phyloP scores from a whole-genome alignment of 2,797 vertebrate genomes.

The Jordanella pulchra region DNA sequence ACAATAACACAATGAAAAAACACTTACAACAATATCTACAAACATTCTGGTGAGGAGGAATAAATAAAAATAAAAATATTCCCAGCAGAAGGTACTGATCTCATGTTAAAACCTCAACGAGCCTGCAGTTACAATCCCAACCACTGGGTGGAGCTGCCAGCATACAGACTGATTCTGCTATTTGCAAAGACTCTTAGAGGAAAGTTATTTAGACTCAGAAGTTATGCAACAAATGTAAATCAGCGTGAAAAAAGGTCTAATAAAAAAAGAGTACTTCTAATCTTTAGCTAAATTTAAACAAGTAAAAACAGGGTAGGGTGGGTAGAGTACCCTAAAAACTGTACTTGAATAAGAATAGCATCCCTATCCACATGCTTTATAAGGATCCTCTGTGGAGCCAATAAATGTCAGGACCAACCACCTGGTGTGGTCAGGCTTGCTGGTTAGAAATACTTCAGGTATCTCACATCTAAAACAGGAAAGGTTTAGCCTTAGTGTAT shows the following conservation, averaged over 20 bases:
- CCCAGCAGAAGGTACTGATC: neutral
- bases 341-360: too few relatives aligned
- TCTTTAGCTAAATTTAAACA: too few relatives aligned
- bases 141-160: conserved; percentile 67
- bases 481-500: neutral
- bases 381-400: too few relatives aligned
- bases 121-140: neutral
- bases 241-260: neutral
- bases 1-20: conserved; percentile 21
- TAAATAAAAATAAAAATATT: too few relatives aligned
- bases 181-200: neutral
- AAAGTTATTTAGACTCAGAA: neutral
- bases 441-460: too few relatives aligned
- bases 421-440: too few relatives aligned
- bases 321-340: too few relatives aligned
- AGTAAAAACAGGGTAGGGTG: too few relatives aligned
- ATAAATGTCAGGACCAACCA: too few relatives aligned
- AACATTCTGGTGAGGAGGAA: too few relatives aligned
- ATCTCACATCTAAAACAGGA: too few relatives aligned
- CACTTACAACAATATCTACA: neutral
- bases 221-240: neutral
- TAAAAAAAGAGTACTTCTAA: neutral
- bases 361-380: too few relatives aligned
- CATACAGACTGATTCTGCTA: conserved; percentile 4
- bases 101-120: conserved; percentile 6